Evolutionary conservation across 2,797 vertebrate species (phyloP).

Genomic region (Nannoperca obscura): DNA sequence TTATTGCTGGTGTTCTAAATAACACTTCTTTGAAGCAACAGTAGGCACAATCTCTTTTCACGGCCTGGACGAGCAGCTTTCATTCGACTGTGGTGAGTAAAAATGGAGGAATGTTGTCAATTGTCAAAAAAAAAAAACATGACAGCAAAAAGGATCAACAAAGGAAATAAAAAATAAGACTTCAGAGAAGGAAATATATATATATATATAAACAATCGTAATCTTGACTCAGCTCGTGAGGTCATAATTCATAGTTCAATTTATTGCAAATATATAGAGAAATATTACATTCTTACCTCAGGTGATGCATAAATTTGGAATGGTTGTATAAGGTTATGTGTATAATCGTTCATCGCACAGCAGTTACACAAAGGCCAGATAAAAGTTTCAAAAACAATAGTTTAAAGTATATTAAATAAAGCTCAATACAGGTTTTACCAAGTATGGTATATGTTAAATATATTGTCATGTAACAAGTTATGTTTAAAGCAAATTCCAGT

Average conservation of each 20-base stretch:
- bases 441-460: conserved; percentile 23
- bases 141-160: conserved; percentile 1
- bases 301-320: conserved; percentile 33
- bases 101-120: conserved; percentile 10
- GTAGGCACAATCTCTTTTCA: conserved; percentile 51
- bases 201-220: conserved; percentile 6
- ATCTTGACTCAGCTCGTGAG: not conserved
- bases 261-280: conserved; percentile 24
- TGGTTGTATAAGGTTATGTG: not conserved
- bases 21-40: conserved; percentile 38
- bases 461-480: not conserved
- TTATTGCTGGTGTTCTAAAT: conserved; percentile 54
- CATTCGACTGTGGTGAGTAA: conserved; percentile 52
- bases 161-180: conserved; percentile 30
- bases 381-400: not conserved
- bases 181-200: conserved; percentile 4
- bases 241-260: not conserved
- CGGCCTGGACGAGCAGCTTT: conserved; percentile 35
- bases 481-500: conserved; percentile 51
- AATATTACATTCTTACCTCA: conserved; percentile 19
- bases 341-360: conserved; percentile 19
- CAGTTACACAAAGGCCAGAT: conserved; percentile 30
- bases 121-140: conserved; percentile 7
- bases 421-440: conserved; percentile 41
- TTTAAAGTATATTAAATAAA: conserved; percentile 54